Evolutionary conservation across 2,797 vertebrate genomes (phyloP), one percentile per base, ranked within the genome.

Genomic region (Coregonus ussuriensis): DNA sequence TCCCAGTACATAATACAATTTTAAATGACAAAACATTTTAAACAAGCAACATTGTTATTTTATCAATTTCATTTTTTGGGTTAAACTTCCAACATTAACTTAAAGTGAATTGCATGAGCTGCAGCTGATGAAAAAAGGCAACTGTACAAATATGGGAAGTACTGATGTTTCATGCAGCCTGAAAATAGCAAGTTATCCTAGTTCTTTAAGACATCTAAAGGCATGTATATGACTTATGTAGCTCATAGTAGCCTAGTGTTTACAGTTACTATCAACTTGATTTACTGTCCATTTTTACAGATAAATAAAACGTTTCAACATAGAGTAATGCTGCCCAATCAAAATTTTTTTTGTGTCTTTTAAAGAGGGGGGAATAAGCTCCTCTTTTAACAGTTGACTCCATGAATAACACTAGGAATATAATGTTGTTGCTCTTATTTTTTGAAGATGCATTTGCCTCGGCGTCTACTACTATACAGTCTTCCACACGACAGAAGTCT

Each of bases 1-100:
- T 87, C 86, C 88, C 88, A 93, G 93, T 92, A 86, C 93, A 90
- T 93, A 93, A 88, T 6, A 7, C 86, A 86, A 86, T 93, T 88
- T 94, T 93, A 92, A 56, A 87, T 94, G 91, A 90, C 89, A 94
- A 92, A 93, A 86, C 82, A 93, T 94, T 93, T 92, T 79, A 94
- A 95, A 89, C 84, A 13, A 82, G 78, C 71, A 70, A 74, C 59
- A 14, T 35, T 47, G 41, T 78, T 53, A 35, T 69, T 74, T 80
- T 82, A 89, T 88, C 31, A 21, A 29, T 67, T 72, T 9, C 9
- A 47, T 21, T 47, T 71, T 63, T 41, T 71, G 71, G 69, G 62
- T 62, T 74, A 76, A 67, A 74, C 25, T 25, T 68, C 33, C 66
- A 52, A 53, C 67, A 74, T 25, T 25, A n/a, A 16, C 35, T 74